Evolutionary conservation across 2,113 vertebrate species (phyloP).

Genomic region (Thamnophis sirtalis): DNA sequence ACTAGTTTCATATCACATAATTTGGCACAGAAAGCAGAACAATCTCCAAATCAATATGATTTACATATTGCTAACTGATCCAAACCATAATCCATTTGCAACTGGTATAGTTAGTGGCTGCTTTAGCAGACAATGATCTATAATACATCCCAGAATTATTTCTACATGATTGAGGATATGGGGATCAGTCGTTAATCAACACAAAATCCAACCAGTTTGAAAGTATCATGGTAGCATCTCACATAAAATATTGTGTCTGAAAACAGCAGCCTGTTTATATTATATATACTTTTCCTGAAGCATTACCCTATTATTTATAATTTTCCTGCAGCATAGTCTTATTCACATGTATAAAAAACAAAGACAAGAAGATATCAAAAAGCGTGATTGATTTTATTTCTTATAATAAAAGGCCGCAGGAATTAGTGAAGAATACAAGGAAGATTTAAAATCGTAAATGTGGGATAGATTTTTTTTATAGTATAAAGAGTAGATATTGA

Average conservation of each 20-base stretch:
- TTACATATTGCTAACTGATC: background rate
- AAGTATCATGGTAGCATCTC: background rate
- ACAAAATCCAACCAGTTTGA: background rate
- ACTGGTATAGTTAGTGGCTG: background rate
- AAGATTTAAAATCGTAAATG: background rate
- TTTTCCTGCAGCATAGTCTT: background rate
- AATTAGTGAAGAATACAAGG: background rate
- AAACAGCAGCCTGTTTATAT: background rate
- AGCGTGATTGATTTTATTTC: background rate
- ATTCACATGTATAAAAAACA: background rate
- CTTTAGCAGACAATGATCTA: background rate
- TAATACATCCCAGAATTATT: background rate
- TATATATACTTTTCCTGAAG: background rate
- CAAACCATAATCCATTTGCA: background rate
- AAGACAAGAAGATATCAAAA: background rate
- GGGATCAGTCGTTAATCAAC: background rate
- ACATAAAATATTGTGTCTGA: background rate
- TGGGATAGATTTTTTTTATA: background rate
- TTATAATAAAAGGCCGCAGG: background rate
- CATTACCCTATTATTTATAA: background rate
- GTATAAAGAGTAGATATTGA: background rate
- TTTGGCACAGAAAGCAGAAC: background rate
- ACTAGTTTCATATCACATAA: background rate
- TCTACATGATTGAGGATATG: background rate
- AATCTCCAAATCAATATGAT: rapidly evolving